Evolutionary conservation across 2,797 vertebrate genomes (phyloP).

Genomic region (Darevskia nairensis): DNA sequence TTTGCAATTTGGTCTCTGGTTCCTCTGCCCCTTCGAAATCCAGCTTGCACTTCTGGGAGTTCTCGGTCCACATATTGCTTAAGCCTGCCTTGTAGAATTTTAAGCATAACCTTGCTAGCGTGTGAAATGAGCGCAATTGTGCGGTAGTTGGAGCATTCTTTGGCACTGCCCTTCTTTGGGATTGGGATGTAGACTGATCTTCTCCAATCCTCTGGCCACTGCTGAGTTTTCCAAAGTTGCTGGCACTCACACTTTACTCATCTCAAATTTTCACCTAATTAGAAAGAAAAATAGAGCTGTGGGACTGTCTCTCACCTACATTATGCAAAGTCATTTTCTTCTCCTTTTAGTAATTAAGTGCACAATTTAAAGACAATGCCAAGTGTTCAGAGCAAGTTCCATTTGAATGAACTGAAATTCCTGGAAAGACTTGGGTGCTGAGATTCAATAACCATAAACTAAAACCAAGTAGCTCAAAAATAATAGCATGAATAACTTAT

Average conservation of each 20-base stretch:
- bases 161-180: too few relatives aligned
- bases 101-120: too few relatives aligned
- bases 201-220: too few relatives aligned
- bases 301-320: conserved; percentile 34
- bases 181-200: too few relatives aligned
- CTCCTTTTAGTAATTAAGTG: conserved; percentile 57
- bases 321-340: conserved; percentile 29
- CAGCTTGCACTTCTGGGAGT: too few relatives aligned
- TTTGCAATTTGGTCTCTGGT: too few relatives aligned
- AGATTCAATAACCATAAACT: conserved; percentile 7
- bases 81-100: too few relatives aligned
- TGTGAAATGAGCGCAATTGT: too few relatives aligned
- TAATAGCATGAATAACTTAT: not conserved
- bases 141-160: too few relatives aligned
- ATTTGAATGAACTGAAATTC: conserved; percentile 21
- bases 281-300: conserved; percentile 57
- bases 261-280: conserved; percentile 50
- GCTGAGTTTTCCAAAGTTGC: too few relatives aligned
- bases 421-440: conserved; percentile 21
- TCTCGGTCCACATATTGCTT: too few relatives aligned
- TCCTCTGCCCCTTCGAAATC: too few relatives aligned
- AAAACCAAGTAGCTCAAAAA: not conserved
- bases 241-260: conserved; percentile 25
- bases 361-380: conserved; percentile 40
- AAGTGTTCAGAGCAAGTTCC: conserved; percentile 58